phyloP scores from a whole-genome alignment of 2,797 vertebrate genomes.

The Sebastes baramenuke region DNA sequence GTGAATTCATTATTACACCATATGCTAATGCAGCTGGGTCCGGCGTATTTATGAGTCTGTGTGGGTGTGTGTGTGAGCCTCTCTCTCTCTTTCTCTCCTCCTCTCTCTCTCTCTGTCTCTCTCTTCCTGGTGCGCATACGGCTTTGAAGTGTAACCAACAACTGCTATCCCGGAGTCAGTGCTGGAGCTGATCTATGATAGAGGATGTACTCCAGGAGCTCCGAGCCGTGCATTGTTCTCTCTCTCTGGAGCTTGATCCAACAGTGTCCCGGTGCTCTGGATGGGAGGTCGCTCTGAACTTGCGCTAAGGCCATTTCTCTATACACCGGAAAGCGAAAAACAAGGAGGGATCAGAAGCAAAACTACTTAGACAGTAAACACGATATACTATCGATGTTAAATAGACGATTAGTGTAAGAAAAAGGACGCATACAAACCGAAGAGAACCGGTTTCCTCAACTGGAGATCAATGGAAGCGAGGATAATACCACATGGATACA shows the following conservation, averaged over 20 bases:
- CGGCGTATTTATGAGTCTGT: slow-evolving; percentile 61
- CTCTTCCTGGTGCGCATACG: slow-evolving; percentile 34
- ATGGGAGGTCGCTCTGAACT: slow-evolving; percentile 60
- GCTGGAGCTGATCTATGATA: slow-evolving; percentile 21
- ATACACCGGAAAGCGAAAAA: slow-evolving; percentile 4
- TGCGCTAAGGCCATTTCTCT: slow-evolving; percentile 41
- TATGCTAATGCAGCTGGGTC: slow-evolving; percentile 83
- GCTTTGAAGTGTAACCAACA: slow-evolving; percentile 72
- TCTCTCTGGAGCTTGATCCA: slow-evolving; percentile 23
- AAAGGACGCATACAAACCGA: slow-evolving; percentile 4
- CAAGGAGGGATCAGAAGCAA: background rate
- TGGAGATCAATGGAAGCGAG: slow-evolving; percentile 39
- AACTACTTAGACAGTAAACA: slow-evolving; percentile 26
- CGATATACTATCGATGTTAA: background rate
- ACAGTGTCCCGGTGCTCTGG: slow-evolving; percentile 37
- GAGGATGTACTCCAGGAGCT: slow-evolving; percentile 25
- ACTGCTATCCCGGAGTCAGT: slow-evolving; percentile 65
- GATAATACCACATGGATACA: slow-evolving; percentile 31
- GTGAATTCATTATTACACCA: slow-evolving; percentile 84
- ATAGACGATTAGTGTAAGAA: background rate
- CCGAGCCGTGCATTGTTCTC: slow-evolving; percentile 63
- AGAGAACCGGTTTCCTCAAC: slow-evolving; percentile 1
- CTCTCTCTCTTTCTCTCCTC: background rate
- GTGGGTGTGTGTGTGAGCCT: slow-evolving; percentile 8
- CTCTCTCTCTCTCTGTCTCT: slow-evolving; percentile 16